A percentile compares a stretch with the other conserved stretches of the same genome.
These are phyloP conservation scores for Lepidocolaptes lacrymiger DNA, from an alignment of 2,797 vertebrate genomes.

Conservation along the genomic window DNA sequence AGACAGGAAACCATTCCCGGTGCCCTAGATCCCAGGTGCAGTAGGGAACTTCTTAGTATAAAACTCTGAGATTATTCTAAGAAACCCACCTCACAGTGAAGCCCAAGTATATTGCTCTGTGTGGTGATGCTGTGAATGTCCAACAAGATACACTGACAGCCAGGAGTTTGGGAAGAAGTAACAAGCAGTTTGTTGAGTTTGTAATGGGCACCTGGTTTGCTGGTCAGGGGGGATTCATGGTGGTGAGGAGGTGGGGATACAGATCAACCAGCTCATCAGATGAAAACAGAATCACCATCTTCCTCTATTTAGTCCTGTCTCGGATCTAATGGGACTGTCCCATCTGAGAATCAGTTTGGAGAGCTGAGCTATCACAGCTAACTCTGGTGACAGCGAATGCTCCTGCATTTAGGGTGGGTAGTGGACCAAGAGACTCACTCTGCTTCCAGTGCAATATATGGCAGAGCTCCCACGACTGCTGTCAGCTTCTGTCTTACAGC, in stretches of 20 bases:
- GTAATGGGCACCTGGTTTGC: background rate
- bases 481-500: background rate
- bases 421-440: background rate
- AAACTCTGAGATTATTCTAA: background rate
- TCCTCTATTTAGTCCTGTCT: background rate
- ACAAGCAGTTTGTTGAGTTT: background rate
- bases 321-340: background rate
- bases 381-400: background rate
- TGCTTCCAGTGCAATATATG: background rate
- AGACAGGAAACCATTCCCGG: rapidly evolving
- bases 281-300: background rate
- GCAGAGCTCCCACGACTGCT: background rate
- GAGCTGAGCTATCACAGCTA: background rate
- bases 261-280: background rate
- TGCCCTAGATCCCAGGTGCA: background rate
- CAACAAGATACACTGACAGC: background rate
- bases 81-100: background rate
- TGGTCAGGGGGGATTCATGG: background rate
- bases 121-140: background rate
- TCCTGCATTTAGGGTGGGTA: background rate
- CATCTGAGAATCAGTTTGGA: background rate
- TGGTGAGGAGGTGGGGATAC: background rate
- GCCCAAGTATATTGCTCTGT: background rate
- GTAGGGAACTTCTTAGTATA: background rate
- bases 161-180: background rate